Conservation (phyloP, 2,888 invertebrate species). For the Hydraecia micacea region DNA sequence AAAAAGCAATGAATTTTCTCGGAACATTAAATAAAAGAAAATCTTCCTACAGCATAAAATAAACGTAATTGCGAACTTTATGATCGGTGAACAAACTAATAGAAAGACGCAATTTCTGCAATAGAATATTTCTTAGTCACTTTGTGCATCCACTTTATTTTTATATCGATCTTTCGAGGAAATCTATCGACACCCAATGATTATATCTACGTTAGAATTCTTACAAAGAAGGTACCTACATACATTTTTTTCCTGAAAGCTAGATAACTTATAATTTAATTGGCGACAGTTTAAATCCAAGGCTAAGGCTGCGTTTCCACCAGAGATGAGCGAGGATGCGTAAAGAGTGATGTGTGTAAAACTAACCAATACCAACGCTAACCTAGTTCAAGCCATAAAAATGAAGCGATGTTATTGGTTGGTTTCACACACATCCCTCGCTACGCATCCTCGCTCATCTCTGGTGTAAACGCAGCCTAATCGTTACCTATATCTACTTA, state of each 20-base stretch:
- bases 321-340: no score
- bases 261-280: no score
- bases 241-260: no score
- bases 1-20: constrained; percentile 12
- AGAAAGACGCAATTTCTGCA: constrained; percentile 6
- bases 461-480: no score
- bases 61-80: constrained; percentile 25
- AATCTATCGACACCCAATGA: not conserved
- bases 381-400: no score
- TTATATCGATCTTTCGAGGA: not conserved
- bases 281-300: no score
- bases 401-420: no score
- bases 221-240: not conserved
- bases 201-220: not conserved
- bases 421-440: no score
- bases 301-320: no score
- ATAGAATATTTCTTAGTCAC: not conserved
- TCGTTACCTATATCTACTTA: not conserved
- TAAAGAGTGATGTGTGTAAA: no score
- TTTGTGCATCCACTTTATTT: not conserved
- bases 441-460: no score
- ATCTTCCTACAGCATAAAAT: constrained; percentile 25
- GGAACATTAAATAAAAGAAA: constrained; percentile 19
- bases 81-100: constrained; percentile 13
- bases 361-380: no score